Base-by-base conservation (phyloP, 2,888 invertebrate genomes). In the Aethes cnicana region DNA sequence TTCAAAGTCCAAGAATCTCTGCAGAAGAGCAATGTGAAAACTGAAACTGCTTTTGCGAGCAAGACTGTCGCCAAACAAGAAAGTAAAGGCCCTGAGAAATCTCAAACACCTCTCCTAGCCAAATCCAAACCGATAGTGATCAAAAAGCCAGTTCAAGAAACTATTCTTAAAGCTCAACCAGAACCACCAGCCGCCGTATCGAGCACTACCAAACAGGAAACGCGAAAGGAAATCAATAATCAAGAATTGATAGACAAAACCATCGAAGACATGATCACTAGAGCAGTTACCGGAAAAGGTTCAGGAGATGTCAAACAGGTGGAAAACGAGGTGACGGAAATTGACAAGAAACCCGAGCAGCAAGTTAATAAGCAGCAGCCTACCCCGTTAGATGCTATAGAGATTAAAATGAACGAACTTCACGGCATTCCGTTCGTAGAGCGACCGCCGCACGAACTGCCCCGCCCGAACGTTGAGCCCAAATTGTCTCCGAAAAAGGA, bases 341-440 rank as follows among this genome's bases (percentile, higher is more conserved):
- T 53, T 49, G 61, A 56, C 39, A 68, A 64, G 54, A 63, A 43
- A 47, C 33, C 55, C 32, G 57, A 60, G 47, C 55, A 55, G 32
- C 58, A 60, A 44, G 57, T 55, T 18, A 63, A 66, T 37, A 61
- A 66, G 47, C 54, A 66, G 47, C 54, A 63, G 9, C 61, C 61
- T 18, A 66, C 72, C 14, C 56, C 71, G 3, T 62, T 85, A 33
- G 85, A 88, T 56, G 84, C 79, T 32, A 84, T 89, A 50, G 88
- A 89, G 74, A 83, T 77, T 73, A 82, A 87, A 68, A 88, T 89
- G 88, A 88, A 87, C 53, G 88, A 88, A 62, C 64, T 88, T 47
- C 89, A 89, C 55, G 89, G 89, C 9, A 84, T 86, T 25, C 82
- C 83, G 20, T 82, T 81, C 53, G 74, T 81, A 8, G 85, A 85